Conservation (phyloP, 2,888 invertebrate species). For the Lycocerus yunnanus region DNA sequence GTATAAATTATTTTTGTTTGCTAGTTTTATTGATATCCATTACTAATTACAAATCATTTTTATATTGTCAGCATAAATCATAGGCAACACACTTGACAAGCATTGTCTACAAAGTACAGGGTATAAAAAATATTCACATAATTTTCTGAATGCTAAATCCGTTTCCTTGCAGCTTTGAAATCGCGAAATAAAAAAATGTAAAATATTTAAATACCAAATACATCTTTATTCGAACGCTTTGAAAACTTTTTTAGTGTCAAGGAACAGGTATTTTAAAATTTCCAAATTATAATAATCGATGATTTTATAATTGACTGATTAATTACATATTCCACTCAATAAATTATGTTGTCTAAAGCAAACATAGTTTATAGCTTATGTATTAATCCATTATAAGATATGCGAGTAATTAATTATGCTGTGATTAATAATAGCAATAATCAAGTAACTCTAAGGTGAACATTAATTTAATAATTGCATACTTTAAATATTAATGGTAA, state of each 20-base stretch:
- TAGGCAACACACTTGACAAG: not conserved
- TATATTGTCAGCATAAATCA: not conserved
- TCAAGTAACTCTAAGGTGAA: not conserved
- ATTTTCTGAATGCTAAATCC: too few relatives aligned
- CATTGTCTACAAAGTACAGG: not conserved
- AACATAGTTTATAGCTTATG: slow-evolving; percentile 7
- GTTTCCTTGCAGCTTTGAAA: not conserved
- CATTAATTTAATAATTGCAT: not conserved
- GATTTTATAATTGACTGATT: not conserved
- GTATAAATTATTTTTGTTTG: not conserved
- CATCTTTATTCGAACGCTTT: not conserved
- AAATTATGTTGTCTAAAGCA: slow-evolving; percentile 5
- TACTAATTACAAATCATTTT: too few relatives aligned
- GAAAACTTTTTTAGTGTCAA: not conserved
- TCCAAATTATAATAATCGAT: not conserved
- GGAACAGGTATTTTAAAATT: not conserved
- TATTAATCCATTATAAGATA: slow-evolving; percentile 8
- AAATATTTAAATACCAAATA: not conserved
- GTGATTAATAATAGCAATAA: slow-evolving; percentile 15
- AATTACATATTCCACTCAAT: slow-evolving; percentile 1
- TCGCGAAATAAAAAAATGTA: not conserved
- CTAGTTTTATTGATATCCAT: not conserved
- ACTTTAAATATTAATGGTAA: not conserved
- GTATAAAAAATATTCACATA: too few relatives aligned
- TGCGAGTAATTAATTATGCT: slow-evolving; percentile 4